A percentile compares a stretch with the other conserved stretches of the same genome.
Evolutionary conservation across 2,888 invertebrate species (phyloP).

Genomic region (Gastracanthus pulcherrimus): DNA sequence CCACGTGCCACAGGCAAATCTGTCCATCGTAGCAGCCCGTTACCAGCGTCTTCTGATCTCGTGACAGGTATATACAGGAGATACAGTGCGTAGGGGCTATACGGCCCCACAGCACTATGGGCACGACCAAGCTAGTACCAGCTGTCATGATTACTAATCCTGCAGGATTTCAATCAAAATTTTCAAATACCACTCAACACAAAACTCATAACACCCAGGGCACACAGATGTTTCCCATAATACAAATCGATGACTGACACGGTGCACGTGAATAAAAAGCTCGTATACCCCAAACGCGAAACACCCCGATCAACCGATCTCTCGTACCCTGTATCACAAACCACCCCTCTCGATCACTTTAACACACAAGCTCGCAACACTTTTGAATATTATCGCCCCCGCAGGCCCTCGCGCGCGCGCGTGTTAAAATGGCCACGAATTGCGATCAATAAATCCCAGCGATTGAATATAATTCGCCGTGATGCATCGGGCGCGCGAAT

Average conservation of each 20-base stretch:
- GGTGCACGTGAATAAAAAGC: too few relatives aligned
- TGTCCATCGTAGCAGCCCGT: constrained; percentile 99
- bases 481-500: too few relatives aligned
- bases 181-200: not conserved
- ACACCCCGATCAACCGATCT: too few relatives aligned
- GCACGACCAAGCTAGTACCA: constrained; percentile 95
- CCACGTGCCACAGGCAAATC: constrained; percentile 96
- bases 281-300: too few relatives aligned
- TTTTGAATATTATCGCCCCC: too few relatives aligned
- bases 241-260: not conserved
- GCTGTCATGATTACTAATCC: constrained; percentile 80
- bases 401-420: too few relatives aligned
- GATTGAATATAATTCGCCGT: constrained; percentile 41
- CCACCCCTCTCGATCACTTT: too few relatives aligned
- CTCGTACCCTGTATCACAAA: too few relatives aligned
- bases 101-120: constrained; percentile 98
- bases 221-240: not conserved
- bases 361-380: too few relatives aligned
- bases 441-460: constrained; percentile 51
- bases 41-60: constrained; percentile 94
- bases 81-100: constrained; percentile 98
- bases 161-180: constrained; percentile 26
- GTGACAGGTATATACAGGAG: constrained; percentile 93
- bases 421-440: constrained; percentile 56
- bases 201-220: not conserved